phyloP scores from a whole-genome alignment of 1,140 invertebrate species.

The Proctacanthus coquilletti region DNA sequence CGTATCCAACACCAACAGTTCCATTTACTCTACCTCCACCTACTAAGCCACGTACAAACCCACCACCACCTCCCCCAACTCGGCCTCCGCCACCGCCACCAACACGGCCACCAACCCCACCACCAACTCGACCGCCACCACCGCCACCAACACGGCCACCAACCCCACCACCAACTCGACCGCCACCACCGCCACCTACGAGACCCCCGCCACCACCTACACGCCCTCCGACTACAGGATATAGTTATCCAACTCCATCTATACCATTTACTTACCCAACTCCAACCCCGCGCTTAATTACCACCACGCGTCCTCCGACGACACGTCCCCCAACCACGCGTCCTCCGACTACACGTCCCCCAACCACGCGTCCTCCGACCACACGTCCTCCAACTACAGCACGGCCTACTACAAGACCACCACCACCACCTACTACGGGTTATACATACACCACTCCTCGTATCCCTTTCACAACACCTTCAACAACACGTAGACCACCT shows the following conservation, averaged over 20 bases:
- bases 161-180: background rate
- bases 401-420: background rate
- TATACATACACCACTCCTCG: background rate
- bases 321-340: background rate
- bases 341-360: background rate
- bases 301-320: background rate
- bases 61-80: background rate
- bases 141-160: background rate
- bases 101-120: background rate
- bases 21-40: background rate
- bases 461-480: background rate
- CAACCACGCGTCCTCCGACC: background rate
- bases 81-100: background rate
- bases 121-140: background rate
- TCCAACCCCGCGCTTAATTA: background rate
- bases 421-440: background rate
- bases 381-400: background rate
- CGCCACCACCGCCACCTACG: background rate
- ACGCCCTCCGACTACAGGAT: background rate
- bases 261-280: background rate
- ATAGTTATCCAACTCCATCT: background rate
- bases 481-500: background rate
- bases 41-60: no score
- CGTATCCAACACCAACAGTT: background rate
- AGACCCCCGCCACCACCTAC: background rate